Percentiles rank a stretch among this genome's conserved stretches.
Evolutionary conservation across 2,113 vertebrate genomes (phyloP).

Genomic region (Emydura subglobosa): DNA sequence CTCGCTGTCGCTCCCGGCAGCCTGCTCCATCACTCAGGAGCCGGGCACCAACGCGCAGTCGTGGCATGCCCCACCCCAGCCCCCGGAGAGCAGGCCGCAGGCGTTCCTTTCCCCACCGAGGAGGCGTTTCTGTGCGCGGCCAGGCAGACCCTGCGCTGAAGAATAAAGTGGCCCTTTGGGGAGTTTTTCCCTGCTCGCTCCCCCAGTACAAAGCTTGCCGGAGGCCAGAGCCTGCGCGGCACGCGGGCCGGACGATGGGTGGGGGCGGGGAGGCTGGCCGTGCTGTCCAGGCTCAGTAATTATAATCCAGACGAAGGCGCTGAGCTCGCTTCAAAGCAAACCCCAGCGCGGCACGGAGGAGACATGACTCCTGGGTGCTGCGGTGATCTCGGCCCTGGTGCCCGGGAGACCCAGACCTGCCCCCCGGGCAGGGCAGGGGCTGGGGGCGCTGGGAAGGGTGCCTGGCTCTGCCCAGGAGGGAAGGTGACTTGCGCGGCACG

Average conservation of each 20-base stretch:
- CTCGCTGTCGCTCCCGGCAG: background rate
- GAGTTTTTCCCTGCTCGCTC: background rate
- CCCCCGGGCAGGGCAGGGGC: background rate
- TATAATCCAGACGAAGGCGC: background rate
- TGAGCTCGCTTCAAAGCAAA: accelerated
- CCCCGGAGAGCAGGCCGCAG: accelerated
- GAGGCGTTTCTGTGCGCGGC: accelerated
- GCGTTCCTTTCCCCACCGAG: background rate
- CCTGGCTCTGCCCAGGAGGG: background rate
- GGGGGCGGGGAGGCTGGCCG: background rate
- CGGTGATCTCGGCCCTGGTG: accelerated
- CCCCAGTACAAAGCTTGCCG: background rate
- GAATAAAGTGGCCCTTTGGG: background rate
- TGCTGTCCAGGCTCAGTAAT: accelerated
- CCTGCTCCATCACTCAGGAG: background rate
- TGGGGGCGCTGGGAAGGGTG: background rate
- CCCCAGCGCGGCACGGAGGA: too few relatives aligned
- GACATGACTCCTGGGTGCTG: accelerated
- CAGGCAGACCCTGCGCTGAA: background rate
- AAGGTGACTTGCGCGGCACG: background rate
- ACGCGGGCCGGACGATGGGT: accelerated
- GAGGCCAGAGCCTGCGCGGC: accelerated
- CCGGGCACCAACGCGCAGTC: accelerated
- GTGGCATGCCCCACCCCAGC: accelerated
- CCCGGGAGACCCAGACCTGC: background rate